Evolutionary conservation across 2,888 invertebrate genomes (phyloP), one percentile per base, ranked within the genome.

Genomic region (Euspilapteryx auroguttella): DNA sequence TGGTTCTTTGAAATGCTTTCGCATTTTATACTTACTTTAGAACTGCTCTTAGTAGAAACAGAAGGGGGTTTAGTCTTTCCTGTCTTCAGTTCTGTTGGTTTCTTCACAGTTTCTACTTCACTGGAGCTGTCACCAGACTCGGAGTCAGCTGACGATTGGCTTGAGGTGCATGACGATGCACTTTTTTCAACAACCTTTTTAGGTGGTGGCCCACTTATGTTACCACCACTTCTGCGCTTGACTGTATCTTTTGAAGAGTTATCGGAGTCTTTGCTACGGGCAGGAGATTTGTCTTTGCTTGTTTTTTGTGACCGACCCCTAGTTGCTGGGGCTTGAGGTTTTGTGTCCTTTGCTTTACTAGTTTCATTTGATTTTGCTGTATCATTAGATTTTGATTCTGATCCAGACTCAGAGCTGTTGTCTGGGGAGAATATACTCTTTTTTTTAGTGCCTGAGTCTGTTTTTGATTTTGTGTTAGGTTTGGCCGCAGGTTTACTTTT

Each of bases 371-470:
- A n/a, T n/a, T n/a, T n/a, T n/a, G n/a, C n/a, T n/a, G n/a, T n/a
- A n/a, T n/a, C n/a, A 29, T 49, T 47, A 0, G 55, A 50, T 10
- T 78, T 49, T n/a, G n/a, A n/a, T n/a, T 80, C 65, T 1, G 66
- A 45, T 42, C 68, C 64, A 27, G 63, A 61, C 50, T 63, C 63
- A 32, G 78, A 59, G 52, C 66, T 69, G 45, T 89, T 89, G 39
- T 87, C 89, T 0, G 89, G 89, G 29, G 89, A 89, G 45, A 89
- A 89, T 45, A 89, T 89, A 45, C 89, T 87, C 49, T 87, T 88
- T 52, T 85, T 86, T 46, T 86, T 87, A 24, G 56, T 24, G 39
- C 17, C 47, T 10, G 14, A 8, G 12, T 5, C 47, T 2, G 54
- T 49, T 24, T 55, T 52, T 2, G 52, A 38, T 31, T 59, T 54